Evolutionary conservation across 2,888 invertebrate species (phyloP).

Genomic region (Drosophila helvetica): DNA sequence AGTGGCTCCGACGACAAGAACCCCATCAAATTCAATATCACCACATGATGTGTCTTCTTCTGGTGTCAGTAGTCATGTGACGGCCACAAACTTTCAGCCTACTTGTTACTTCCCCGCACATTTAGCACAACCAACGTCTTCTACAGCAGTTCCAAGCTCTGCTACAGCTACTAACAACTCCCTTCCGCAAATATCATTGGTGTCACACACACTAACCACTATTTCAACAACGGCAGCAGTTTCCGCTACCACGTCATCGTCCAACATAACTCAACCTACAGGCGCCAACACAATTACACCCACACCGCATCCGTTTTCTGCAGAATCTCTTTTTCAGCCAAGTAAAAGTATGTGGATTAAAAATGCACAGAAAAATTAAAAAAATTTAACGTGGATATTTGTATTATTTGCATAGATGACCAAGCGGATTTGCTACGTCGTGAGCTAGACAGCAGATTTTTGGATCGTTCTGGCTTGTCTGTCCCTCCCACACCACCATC

Average conservation of each 20-base stretch:
- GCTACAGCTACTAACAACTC: constrained; percentile 37
- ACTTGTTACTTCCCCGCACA: constrained; percentile 88
- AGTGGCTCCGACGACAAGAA: constrained; percentile 45
- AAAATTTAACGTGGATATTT: neutral
- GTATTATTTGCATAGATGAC: constrained; percentile 84
- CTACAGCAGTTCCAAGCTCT: constrained; percentile 35
- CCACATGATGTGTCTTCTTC: constrained; percentile 83
- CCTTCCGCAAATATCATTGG: constrained; percentile 41
- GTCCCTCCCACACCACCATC: constrained; percentile 83
- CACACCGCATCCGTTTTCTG: constrained; percentile 93
- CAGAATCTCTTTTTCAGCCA: constrained; percentile 93
- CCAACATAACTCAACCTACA: constrained; percentile 47
- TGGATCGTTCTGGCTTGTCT: constrained; percentile 91
- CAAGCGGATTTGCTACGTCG: constrained; percentile 93
- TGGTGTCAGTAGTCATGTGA: constrained; percentile 59
- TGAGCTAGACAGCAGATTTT: constrained; percentile 94
- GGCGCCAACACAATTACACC: constrained; percentile 82
- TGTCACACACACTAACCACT: constrained; percentile 48
- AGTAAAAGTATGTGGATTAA: constrained; percentile 86
- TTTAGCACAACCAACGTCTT: constrained; percentile 84
- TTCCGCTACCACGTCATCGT: constrained; percentile 59
- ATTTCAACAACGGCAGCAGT: constrained; percentile 54
- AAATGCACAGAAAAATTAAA: neutral
- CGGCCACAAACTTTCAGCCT: constrained; percentile 85
- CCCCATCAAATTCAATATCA: constrained; percentile 85